phyloP scores from a whole-genome alignment of 2,888 invertebrate genomes.

The Hirudinaria manillensis region DNA sequence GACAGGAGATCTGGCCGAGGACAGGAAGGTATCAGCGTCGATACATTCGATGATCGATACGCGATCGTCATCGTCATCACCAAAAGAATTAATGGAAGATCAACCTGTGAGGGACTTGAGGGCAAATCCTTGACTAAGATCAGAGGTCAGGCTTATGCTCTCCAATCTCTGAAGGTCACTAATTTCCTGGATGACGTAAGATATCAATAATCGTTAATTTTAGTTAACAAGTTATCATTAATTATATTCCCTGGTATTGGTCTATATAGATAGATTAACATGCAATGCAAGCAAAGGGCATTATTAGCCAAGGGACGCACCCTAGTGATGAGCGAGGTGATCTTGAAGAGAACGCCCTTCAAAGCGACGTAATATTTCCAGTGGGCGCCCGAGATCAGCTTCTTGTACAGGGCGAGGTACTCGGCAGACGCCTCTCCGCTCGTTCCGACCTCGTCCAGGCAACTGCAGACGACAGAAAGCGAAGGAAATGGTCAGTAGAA shows the following conservation, averaged over 20 bases:
- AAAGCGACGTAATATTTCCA: conserved; percentile 90
- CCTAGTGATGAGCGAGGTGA: conserved; percentile 77
- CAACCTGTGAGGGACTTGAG: conserved; percentile 72
- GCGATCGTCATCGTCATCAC: not conserved
- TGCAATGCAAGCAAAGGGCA: too few relatives aligned
- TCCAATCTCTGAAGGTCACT: conserved; percentile 74
- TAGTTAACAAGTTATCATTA: not conserved
- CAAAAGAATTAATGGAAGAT: not conserved
- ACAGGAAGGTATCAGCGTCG: too few relatives aligned
- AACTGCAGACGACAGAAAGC: conserved; percentile 42
- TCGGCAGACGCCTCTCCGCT: conserved; percentile 89
- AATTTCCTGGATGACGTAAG: conserved; percentile 42
- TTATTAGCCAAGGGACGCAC: too few relatives aligned
- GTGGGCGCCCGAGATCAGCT: conserved; percentile 74
- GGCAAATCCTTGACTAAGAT: conserved; percentile 87
- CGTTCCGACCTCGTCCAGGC: conserved; percentile 71
- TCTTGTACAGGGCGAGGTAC: conserved; percentile 79
- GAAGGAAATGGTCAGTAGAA: not conserved
- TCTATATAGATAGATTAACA: too few relatives aligned
- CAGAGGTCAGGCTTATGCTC: conserved; percentile 84
- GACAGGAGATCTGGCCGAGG: conserved; percentile 66
- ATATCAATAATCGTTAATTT: not conserved
- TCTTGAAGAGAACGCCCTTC: conserved; percentile 70
- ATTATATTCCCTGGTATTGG: not conserved
- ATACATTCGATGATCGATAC: not conserved